These are phyloP conservation scores for Beris morrisii DNA, from an alignment of 2,888 invertebrate species.

Conservation along the genomic window DNA sequence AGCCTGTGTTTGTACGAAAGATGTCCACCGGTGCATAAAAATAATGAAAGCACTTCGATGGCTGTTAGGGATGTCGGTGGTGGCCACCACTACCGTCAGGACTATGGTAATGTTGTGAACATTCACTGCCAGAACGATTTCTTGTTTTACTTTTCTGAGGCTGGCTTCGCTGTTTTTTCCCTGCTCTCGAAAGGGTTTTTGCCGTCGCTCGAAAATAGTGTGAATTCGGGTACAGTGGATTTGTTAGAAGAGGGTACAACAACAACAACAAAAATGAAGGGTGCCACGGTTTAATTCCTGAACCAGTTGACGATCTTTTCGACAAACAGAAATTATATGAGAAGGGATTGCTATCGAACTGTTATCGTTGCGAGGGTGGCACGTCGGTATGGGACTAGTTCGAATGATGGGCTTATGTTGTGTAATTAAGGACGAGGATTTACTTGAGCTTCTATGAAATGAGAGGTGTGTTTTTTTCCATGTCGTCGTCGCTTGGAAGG, in stretches of 20 bases:
- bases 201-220: too few relatives aligned
- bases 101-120: too few relatives aligned
- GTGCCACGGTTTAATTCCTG: constrained; percentile 38
- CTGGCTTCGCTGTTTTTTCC: too few relatives aligned
- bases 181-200: too few relatives aligned
- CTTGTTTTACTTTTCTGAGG: too few relatives aligned
- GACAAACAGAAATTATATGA: constrained; percentile 16
- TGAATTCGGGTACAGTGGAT: too few relatives aligned
- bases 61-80: constrained; percentile 11
- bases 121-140: too few relatives aligned
- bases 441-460: constrained; percentile 22
- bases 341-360: too few relatives aligned
- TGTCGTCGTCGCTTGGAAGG: background rate
- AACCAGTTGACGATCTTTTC: constrained; percentile 32
- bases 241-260: too few relatives aligned
- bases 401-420: constrained; percentile 24
- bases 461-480: constrained; percentile 21
- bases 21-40: constrained; percentile 23
- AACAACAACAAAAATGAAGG: constrained; percentile 29
- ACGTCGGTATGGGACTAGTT: background rate
- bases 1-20: constrained; percentile 13
- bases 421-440: constrained; percentile 28
- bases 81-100: background rate
- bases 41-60: constrained; percentile 24
- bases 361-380: too few relatives aligned